Base-by-base conservation (phyloP, 2,888 invertebrate species). In the Nemotelus pantherinus region DNA sequence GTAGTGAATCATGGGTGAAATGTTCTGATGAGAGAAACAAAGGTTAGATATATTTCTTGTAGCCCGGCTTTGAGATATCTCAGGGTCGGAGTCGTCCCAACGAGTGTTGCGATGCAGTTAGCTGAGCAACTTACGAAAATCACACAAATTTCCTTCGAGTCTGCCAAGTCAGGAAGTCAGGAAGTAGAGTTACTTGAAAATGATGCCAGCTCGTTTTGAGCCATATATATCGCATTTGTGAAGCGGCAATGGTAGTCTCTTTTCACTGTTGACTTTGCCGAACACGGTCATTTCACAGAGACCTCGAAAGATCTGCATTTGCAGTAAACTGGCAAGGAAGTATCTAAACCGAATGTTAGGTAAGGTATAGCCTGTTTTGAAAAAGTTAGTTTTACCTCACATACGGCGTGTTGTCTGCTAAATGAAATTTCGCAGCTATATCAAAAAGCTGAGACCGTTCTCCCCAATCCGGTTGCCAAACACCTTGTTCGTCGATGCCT, bases 211-310 rank as follows among this genome's bases (percentile, higher is more conserved):
- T 77, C 89, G 85, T 82, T 90, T 91, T 0, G 92, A 93, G 1
- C 92, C 92, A 83, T 93, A 94, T 77, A 94, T 92, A 83, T 94
- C 94, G 83, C 94, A 95, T 79, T 90, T 87, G 83, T 93, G 90
- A 67, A 94, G 84, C 0, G 90, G 89, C 76, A 92, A 90, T 2
- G 88, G 86, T 0, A 86, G 81, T 0, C 88, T 87, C 3, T 89
- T 81, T n/a, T 84, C 80, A 1, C 85, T 83, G 4, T 86, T 85
- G 0, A 79, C 86, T 58, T 87, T 86, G 0, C 91, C 91, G 70
- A 90, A 91, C 2, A 92, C 87, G 0, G 92, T 89, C 0, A 90
- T 88, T 80, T 91, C 89, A 84, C 95, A 95, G 65, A 95, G 87
- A 3, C 90, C 90, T 83, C 92, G 90, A 83, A 93, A 93, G 74